A percentile compares a stretch with the other conserved stretches of the same genome.
phyloP scores from a whole-genome alignment of 2,888 invertebrate genomes.

The Troglohyphantes excavatus region DNA sequence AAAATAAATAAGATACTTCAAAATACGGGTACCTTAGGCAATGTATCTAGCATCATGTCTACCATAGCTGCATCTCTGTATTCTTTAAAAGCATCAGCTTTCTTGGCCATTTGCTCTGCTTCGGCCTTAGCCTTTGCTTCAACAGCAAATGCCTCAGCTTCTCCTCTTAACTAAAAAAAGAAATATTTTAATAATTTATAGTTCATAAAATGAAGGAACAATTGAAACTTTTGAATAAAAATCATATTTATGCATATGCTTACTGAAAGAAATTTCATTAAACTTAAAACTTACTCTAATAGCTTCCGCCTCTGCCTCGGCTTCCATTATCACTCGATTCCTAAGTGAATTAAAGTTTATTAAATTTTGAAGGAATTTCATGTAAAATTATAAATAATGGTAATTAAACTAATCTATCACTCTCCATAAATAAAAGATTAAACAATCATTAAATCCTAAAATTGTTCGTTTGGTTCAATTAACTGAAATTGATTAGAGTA shows the following conservation, averaged over 20 bases:
- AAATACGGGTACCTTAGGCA: conserved; percentile 91
- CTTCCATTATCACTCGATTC: conserved; percentile 88
- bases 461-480: too few relatives aligned
- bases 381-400: neutral
- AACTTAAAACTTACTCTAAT: conserved; percentile 85
- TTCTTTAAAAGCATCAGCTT: conserved; percentile 98
- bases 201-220: neutral
- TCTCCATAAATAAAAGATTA: too few relatives aligned
- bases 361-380: neutral
- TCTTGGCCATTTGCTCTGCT: conserved; percentile 98
- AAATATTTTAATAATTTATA: neutral
- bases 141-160: conserved; percentile 91
- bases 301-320: conserved; percentile 97
- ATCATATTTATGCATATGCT: neutral
- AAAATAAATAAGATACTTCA: too few relatives aligned
- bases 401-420: too few relatives aligned
- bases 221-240: neutral
- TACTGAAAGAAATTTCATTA: neutral
- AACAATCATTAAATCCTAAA: too few relatives aligned
- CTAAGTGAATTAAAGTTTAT: conserved; percentile 24
- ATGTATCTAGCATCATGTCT: conserved; percentile 96
- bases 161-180: conserved; percentile 85
- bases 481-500: too few relatives aligned
- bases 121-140: conserved; percentile 97
- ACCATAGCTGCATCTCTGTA: conserved; percentile 97